Base-by-base conservation (phyloP, 2,113 vertebrate species). In the Cacatua alba region DNA sequence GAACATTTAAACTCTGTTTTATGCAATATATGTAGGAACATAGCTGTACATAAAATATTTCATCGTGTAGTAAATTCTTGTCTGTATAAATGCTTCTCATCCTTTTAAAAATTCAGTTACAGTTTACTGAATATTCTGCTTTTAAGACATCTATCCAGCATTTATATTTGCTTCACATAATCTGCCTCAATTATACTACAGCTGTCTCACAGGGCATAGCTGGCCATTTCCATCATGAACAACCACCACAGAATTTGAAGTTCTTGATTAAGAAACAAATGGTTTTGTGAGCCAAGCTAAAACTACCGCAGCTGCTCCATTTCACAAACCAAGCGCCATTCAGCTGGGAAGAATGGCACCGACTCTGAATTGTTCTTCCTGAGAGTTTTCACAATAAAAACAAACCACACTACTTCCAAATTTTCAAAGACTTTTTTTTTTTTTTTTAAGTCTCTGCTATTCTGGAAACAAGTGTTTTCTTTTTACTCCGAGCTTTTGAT, bases 301-400 rank as follows among this genome's bases (percentile, higher is more conserved):
- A 98, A 95, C 84, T 86, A 96, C 96, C 2, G 95, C 98, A 98
- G 98, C 98, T 98, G 98, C 97, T 97, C 96, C 93, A 75, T 97
- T 97, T 98, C 97, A 97, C 94, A 95, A 97, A 97, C 96, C 97
- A 69, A 95, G 95, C 64, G 33, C 97, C 97, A 98, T 98, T 98
- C 98, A 98, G 95, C 97, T 76, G 92, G 95, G 97, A 98, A 98
- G 97, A 98, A 98, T 98, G 97, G 97, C 97, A 94, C 85, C 84
- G 96, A 96, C 97, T 97, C 94, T 86, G 98, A 98, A 98, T 98
- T 98, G 98, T 98, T 98, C 97, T 96, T 97, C 93, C 94, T 86
- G 96, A 98, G 97, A 95, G 90, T 97, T 96, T 97, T 88, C 95
- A 97, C 98, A 98, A 98, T 97, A 98, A 98, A 98, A 98, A 98